Conservation (phyloP, 1,140 invertebrate genomes). For the Stenopsyche tienmushanensis region DNA sequence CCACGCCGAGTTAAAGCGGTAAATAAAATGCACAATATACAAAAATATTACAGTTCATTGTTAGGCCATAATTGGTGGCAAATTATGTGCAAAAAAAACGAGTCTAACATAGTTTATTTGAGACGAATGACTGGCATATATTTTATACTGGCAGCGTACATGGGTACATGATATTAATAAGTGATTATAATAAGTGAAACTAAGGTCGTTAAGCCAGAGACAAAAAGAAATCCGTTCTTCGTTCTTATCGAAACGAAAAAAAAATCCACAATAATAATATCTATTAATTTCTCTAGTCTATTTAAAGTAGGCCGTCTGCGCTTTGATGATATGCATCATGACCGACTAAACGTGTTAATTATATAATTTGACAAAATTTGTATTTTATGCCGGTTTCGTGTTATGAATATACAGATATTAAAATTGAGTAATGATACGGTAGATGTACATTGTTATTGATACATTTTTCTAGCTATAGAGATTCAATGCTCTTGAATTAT, state of each 20-base stretch:
- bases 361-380: constrained; percentile 13
- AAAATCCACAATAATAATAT: constrained; percentile 6
- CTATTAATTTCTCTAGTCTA: constrained; percentile 21
- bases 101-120: constrained; percentile 13
- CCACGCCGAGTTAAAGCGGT: too few species aligned
- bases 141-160: constrained; percentile 11
- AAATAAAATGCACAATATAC: neutral
- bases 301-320: constrained; percentile 7
- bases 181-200: constrained; percentile 24
- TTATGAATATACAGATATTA: neutral
- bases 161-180: neutral
- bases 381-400: neutral
- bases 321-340: neutral
- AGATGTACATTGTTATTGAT: too few species aligned
- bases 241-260: neutral
- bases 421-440: too few species aligned
- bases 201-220: constrained; percentile 18
- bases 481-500: too few species aligned
- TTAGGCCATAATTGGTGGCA: constrained; percentile 2
- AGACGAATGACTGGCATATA: constrained; percentile 26
- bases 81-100: constrained; percentile 9
- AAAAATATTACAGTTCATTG: neutral
- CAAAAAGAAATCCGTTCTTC: constrained; percentile 10
- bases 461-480: too few species aligned
- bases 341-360: constrained; percentile 12